These are phyloP conservation scores for Erythrocercus mccallii DNA, from an alignment of 2,113 vertebrate species.

Conservation along the genomic window DNA sequence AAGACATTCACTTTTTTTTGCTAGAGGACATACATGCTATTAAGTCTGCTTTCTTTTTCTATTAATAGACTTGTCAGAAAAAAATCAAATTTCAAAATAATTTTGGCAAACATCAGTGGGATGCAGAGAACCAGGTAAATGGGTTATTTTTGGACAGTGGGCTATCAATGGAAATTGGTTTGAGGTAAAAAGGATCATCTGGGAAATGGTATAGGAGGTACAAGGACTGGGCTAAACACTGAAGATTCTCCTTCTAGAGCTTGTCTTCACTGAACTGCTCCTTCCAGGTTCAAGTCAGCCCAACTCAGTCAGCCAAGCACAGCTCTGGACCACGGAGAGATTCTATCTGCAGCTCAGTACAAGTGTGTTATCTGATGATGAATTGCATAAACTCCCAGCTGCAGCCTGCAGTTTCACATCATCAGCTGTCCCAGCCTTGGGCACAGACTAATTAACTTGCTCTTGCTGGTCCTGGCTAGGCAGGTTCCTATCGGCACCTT, in stretches of 20 bases:
- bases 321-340: background rate
- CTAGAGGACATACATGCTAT: background rate
- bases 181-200: background rate
- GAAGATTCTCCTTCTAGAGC: background rate
- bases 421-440: background rate
- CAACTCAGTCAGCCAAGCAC: background rate
- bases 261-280: background rate
- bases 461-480: background rate
- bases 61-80: background rate
- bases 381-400: background rate
- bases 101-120: background rate
- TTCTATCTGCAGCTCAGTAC: background rate
- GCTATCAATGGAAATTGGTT: background rate
- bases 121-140: background rate
- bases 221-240: background rate
- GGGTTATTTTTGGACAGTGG: background rate
- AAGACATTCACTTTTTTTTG: background rate
- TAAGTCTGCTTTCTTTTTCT: background rate
- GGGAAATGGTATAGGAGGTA: background rate
- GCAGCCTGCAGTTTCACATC: background rate
- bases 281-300: background rate
- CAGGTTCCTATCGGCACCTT: background rate
- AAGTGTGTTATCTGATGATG: background rate
- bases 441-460: background rate
- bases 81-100: background rate